Conservation (phyloP, 2,888 invertebrate species). For the Odontothrips loti region DNA sequence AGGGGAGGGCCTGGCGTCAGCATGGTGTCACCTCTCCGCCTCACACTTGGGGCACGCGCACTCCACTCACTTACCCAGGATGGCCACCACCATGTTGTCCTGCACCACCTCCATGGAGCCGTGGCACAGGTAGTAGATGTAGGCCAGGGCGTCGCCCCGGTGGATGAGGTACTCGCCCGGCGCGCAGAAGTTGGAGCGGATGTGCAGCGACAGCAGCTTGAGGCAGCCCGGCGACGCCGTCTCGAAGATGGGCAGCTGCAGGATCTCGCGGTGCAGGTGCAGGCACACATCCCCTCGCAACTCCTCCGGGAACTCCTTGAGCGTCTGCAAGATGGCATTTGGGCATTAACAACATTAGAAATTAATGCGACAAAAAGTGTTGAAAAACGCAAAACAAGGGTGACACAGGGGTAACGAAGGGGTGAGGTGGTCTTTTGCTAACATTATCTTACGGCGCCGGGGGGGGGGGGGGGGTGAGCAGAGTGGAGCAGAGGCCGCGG, state of each 20-base stretch:
- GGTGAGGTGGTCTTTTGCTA: no score
- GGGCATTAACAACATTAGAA: no score
- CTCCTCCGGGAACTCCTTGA: conserved; percentile 95
- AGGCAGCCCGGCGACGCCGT: conserved; percentile 91
- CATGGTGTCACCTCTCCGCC: neutral
- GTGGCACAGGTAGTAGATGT: conserved; percentile 93
- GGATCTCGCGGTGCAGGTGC: conserved; percentile 91
- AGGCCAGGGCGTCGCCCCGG: conserved; percentile 88
- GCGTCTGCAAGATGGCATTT: conserved; percentile 62
- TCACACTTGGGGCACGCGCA: no score
- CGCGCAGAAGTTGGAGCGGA: conserved; percentile 91
- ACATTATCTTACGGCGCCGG: no score
- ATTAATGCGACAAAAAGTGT: no score
- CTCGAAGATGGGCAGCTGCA: conserved; percentile 91
- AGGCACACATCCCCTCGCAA: conserved; percentile 91
- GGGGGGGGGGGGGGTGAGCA: no score
- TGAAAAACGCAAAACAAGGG: no score
- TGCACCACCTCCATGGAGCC: conserved; percentile 97
- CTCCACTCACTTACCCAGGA: conserved; percentile 70
- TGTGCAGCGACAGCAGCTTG: conserved; percentile 86
- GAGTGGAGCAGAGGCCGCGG: no score
- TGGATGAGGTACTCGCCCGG: conserved; percentile 93
- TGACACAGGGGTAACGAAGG: no score
- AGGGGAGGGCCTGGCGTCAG: conserved; percentile 13
- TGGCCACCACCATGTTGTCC: conserved; percentile 94